Evolutionary conservation across 2,797 vertebrate species (phyloP).

Genomic region (Sphaeramia orbicularis): DNA sequence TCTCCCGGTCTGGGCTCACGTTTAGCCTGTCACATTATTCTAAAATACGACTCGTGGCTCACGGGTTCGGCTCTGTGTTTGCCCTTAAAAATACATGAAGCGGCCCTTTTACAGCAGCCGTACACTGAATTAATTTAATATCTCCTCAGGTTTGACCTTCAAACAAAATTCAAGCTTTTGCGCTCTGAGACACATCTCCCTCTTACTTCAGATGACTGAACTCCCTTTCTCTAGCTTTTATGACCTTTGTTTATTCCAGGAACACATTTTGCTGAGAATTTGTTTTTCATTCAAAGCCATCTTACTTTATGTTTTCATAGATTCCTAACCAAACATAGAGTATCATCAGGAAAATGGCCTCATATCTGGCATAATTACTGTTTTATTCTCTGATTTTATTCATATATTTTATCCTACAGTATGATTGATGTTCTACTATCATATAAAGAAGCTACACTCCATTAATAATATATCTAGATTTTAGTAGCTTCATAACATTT

Average conservation of each 20-base stretch:
- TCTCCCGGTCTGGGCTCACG: conserved; percentile 36
- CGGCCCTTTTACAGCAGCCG: conserved; percentile 46
- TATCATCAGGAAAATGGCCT: background rate
- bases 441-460: too few species aligned
- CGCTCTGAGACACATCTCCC: conserved; percentile 30
- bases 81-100: conserved; percentile 70
- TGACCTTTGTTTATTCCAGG: conserved; percentile 31
- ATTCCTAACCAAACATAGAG: background rate
- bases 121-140: conserved; percentile 48
- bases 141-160: conserved; percentile 68
- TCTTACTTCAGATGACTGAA: conserved; percentile 24
- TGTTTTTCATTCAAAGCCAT: conserved; percentile 7
- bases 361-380: background rate
- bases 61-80: conserved; percentile 46
- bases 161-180: conserved; percentile 35
- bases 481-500: background rate
- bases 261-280: conserved; percentile 1
- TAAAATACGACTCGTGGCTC: conserved; percentile 57
- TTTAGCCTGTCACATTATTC: conserved; percentile 64
- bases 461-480: background rate
- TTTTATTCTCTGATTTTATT: background rate
- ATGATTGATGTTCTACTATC: too few species aligned
- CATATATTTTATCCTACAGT: too few species aligned
- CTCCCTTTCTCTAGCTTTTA: conserved; percentile 6
- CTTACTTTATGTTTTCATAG: conserved; percentile 2